Evolutionary conservation across 1,140 invertebrate species (phyloP), one percentile per base, ranked within the genome.

Genomic region (Anoplolepis gracilipes): DNA sequence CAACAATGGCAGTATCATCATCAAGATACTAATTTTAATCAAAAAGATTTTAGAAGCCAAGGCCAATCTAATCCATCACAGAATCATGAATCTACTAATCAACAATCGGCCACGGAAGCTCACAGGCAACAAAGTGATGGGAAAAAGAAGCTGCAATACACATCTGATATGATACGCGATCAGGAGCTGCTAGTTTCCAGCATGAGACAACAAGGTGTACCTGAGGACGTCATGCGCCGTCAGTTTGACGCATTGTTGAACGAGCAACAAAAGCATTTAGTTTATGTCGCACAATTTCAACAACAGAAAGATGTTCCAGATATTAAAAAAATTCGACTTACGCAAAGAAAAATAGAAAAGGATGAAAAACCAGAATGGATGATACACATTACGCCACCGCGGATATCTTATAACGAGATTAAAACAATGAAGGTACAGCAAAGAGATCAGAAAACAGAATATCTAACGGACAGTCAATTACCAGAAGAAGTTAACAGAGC

Each of bases 311-410:
- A 85, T 5, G 28, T 46, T 2, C 0, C 10, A 25, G 76, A 87
- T 19, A 49, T 7, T 0, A 78, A 33, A 16, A 81, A 36, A 57
- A 46, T 19, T 19, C 16, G 11, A 4, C 5, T 39, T 8, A 2
- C 7, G 5, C 77, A 79, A 4, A 90, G 25, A 16, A 84, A 7
- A 16, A 77, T 25, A 13, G 39, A 77, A 3, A 49, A 57, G 0
- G 90, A 93, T 13, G 92, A 90, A 10, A 93, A 93, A 61, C 93
- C 92, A 1, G 92, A 93, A 13, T 93, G 93, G 93, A 93, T 93
- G 93, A 8, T 84, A 7, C 92, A 92, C 13, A 87, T 93, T 1
- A 93, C 93, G 0, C 93, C 93, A 6, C 73, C 90, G 6, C 77
- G 89, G 8, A 85, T 92, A n/a, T 85, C 93, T 22, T 92, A 92